Base-by-base conservation (phyloP, 2,797 vertebrate species). In the Lutjanus argentimaculatus region DNA sequence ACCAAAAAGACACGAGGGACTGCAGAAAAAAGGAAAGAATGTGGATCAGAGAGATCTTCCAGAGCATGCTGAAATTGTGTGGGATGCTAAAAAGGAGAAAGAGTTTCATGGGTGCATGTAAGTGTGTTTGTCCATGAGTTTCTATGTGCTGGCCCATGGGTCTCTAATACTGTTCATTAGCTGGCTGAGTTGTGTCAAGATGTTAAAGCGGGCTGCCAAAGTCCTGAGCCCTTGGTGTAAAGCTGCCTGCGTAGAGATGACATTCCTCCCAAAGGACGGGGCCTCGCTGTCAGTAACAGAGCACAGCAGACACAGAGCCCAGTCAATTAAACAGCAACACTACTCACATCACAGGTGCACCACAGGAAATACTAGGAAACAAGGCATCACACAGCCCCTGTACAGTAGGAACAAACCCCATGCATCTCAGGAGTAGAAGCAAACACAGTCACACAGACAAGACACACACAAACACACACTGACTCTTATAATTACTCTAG, bases 111-210 rank as follows among this genome's bases (percentile, higher is more conserved):
- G 40, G 36, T 80, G 65, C 25, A n/a, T 30, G 16, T 51, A 19
- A 17, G 65, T 72, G 58, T 79, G 68, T 77, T 59, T 80, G 48
- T 61, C 56, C 48, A 11, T 71, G n/a, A 48, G 57, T 69, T 72
- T 71, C 75, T 55, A 61, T 67, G 80, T 76, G 55, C 59, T 15
- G 42, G 67, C 79, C 79, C 62, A n/a, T 57, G 77, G 85, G 86
- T 69, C 71, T 81, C 64, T 88, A 68, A 84, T 85, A 73, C 51
- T 83, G 72, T 89, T 92, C 91, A 93, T 92, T 92, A 90, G 79
- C 74, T 75, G 80, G 82, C 80, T 85, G 90, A 86, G 88, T 79
- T 79, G 80, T 88, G 88, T 90, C 88, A 89, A 85, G 79, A 88
- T 89, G 85, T 88, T 87, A 83, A 86, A 88, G 62, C 74, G 63